Evolutionary conservation across 2,113 vertebrate genomes (phyloP), one percentile per base, ranked within the genome.

Genomic region (Coracopsis vasa): DNA sequence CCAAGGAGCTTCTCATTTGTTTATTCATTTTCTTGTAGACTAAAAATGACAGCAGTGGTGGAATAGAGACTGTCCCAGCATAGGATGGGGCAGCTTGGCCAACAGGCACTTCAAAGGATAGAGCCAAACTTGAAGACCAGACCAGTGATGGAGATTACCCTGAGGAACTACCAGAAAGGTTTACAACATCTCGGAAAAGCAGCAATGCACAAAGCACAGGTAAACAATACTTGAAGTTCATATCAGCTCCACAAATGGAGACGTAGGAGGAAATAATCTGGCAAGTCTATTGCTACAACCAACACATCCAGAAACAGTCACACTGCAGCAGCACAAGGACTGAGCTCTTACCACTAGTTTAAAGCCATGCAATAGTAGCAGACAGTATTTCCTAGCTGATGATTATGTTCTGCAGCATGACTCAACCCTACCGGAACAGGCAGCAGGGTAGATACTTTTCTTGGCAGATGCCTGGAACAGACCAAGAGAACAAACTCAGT

Each of bases 1-100:
- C 33, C 19, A 29, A 70, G 42, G 21, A 86, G 16, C 28, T 74
- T 78, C 60, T 44, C 9, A 45, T 65, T 77, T 74, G 4, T 80
- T 88, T 81, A 27, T 80, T 61, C 13, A 8, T 91, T 94, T 88
- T 94, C 60, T 77, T 85, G 47, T 67, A 98, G 97, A 92, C 75
- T 87, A 70, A 83, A 78, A 67, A 33, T 6, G 14, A 45, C 24
- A 60, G 35, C 31, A 69, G 14, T 86, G 23, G 71, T 82, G 71
- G 53, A 41, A n/a, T 51, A 67, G 61, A 86, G n/a, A 33, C 19
- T 16, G 7, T 25, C 23, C 44, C 17, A 31, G 75, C 71, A 50
- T 47, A 69, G 44, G 41, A 2, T 21, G 56, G 45, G 24, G 60
- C 92, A 72, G 41, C 31, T 24, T 29, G 51, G n/a, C 45, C 70